phyloP scores from a whole-genome alignment of 2,797 vertebrate species.

The Melanotaenia pygmaea region DNA sequence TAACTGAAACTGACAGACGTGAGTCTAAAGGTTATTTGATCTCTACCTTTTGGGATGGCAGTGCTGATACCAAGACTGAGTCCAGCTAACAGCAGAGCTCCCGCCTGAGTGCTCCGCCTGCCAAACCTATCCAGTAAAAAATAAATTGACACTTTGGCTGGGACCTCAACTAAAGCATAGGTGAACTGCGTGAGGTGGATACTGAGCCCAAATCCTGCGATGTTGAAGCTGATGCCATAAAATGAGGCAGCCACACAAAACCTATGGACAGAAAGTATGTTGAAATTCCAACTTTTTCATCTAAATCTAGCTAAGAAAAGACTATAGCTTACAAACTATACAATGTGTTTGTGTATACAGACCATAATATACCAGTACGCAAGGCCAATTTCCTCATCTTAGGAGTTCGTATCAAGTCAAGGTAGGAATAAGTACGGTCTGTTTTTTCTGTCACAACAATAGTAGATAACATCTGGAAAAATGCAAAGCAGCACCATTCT shows the following conservation, averaged over 20 bases:
- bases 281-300: neutral
- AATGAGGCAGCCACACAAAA: conserved; percentile 87
- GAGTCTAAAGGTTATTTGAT: neutral
- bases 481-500: conserved; percentile 2
- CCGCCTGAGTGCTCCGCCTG: conserved; percentile 77
- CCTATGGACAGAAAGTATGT: conserved; percentile 72
- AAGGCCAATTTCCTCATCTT: conserved; percentile 86
- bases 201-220: conserved; percentile 86
- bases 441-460: conserved; percentile 66
- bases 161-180: conserved; percentile 86
- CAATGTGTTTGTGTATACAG: conserved; percentile 20
- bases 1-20: neutral
- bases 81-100: conserved; percentile 72
- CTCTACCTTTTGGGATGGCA: conserved; percentile 77
- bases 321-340: neutral
- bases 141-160: conserved; percentile 85
- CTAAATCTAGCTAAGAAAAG: neutral
- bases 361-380: conserved; percentile 87
- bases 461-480: conserved; percentile 79
- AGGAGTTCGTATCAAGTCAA: conserved; percentile 87
- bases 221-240: conserved; percentile 89
- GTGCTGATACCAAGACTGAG: conserved; percentile 79
- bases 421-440: conserved; percentile 80
- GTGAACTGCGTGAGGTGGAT: conserved; percentile 89
- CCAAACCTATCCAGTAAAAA: conserved; percentile 83